Evolutionary conservation across 2,888 invertebrate species (phyloP).

Genomic region (Chirona hameri): DNA sequence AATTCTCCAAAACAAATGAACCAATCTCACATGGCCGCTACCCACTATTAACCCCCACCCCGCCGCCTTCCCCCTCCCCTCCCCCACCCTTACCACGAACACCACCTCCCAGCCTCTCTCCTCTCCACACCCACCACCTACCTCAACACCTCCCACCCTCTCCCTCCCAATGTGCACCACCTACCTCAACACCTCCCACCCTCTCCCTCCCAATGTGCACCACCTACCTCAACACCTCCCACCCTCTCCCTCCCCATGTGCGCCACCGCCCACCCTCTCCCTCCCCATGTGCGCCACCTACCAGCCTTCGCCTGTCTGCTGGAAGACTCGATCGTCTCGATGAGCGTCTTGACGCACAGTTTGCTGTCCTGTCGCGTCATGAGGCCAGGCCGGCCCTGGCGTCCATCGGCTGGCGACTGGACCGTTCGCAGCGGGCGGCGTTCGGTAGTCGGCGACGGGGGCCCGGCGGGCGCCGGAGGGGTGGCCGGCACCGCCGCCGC

Average conservation of each 20-base stretch:
- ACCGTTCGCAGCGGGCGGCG: not conserved
- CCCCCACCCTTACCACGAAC: no score
- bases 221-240: not conserved
- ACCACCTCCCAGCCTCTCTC: no score
- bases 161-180: no score
- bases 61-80: no score
- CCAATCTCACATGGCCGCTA: no score
- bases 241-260: not conserved
- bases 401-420: not conserved
- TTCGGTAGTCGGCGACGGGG: not conserved
- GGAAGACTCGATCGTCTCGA: constrained; percentile 85
- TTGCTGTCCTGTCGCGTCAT: constrained; percentile 64
- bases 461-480: not conserved
- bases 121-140: no score
- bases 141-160: no score
- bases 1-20: no score
- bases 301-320: constrained; percentile 47
- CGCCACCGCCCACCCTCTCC: not conserved
- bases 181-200: not conserved
- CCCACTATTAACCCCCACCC: no score
- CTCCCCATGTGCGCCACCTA: not conserved
- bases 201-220: not conserved
- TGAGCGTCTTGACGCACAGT: constrained; percentile 82
- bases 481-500: constrained; percentile 45
- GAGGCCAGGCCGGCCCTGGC: not conserved